phyloP scores from a whole-genome alignment of 1,140 invertebrate species.

The Zaprionus tsacasi region DNA sequence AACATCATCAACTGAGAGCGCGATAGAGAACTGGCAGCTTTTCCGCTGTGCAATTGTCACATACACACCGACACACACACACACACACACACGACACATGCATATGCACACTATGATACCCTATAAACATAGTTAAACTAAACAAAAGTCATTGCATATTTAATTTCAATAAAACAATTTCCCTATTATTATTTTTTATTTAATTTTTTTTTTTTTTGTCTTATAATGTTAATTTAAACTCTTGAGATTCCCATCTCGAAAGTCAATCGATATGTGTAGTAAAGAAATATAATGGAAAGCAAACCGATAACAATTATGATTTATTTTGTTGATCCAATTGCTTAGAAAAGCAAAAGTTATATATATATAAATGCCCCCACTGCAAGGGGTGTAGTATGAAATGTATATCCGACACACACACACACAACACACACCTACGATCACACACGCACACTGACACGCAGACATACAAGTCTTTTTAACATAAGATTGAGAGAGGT shows the following conservation, averaged over 20 bases:
- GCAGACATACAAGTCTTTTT: constrained; percentile 6
- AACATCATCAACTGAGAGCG: background rate
- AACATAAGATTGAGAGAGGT: constrained; percentile 28
- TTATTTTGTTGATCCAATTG: background rate
- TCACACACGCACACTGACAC: background rate
- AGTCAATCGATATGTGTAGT: constrained; percentile 24
- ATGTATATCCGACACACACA: background rate
- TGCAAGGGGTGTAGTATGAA: background rate
- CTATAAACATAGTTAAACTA: constrained; percentile 23
- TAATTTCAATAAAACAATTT: constrained; percentile 26
- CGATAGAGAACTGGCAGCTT: constrained; percentile 30
- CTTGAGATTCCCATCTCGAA: constrained; percentile 16
- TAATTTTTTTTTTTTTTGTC: constrained; percentile 23
- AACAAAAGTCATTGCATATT: constrained; percentile 43
- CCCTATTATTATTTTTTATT: constrained; percentile 23
- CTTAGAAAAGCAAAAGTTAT: background rate
- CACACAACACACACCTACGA: background rate
- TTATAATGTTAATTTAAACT: constrained; percentile 18
- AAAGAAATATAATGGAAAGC: constrained; percentile 16
- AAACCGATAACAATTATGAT: constrained; percentile 9
- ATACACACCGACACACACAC: constrained; percentile 12
- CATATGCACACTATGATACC: constrained; percentile 7
- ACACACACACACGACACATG: constrained; percentile 11
- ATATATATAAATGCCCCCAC: background rate
- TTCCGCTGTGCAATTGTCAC: constrained; percentile 31